These are phyloP conservation scores for Menura novaehollandiae DNA, from an alignment of 2,113 vertebrate genomes.

Conservation along the genomic window DNA sequence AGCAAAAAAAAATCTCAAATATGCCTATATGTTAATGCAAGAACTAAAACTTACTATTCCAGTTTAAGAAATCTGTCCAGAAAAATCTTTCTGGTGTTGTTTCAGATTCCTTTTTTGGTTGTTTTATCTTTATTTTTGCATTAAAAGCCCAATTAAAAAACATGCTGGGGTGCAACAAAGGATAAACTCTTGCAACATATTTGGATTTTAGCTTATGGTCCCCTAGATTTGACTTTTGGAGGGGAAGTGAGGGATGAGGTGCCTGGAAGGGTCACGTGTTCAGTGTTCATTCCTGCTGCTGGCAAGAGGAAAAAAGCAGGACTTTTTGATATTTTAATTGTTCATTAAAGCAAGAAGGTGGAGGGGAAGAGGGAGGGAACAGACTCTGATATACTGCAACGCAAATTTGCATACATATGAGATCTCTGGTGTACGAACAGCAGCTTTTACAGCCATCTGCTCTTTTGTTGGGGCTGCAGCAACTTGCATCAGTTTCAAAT, in stretches of 20 bases:
- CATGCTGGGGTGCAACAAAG: background rate
- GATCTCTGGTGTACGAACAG: slow-evolving; percentile 46
- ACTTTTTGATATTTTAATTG: background rate
- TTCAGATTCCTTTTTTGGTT: background rate
- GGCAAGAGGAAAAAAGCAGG: background rate
- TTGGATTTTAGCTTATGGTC: background rate
- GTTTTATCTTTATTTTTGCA: background rate
- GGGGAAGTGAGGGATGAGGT: background rate
- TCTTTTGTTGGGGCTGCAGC: slow-evolving; percentile 56
- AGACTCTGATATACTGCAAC: slow-evolving; percentile 16
- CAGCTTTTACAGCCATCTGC: slow-evolving; percentile 62
- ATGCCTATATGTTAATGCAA: background rate
- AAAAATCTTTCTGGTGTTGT: background rate
- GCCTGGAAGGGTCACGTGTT: background rate
- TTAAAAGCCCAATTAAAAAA: background rate
- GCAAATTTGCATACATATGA: slow-evolving; percentile 49
- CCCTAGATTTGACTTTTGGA: background rate
- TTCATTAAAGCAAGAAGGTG: background rate
- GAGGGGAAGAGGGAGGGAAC: background rate
- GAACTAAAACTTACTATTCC: background rate
- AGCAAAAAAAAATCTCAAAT: background rate
- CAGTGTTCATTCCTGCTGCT: background rate
- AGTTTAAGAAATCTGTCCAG: background rate
- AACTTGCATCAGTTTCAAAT: slow-evolving; percentile 43
- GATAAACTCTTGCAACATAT: background rate